Percentiles rank a stretch among this genome's conserved stretches.
Evolutionary conservation across 2,113 vertebrate species (phyloP).

Genomic region (Jaculus jaculus): DNA sequence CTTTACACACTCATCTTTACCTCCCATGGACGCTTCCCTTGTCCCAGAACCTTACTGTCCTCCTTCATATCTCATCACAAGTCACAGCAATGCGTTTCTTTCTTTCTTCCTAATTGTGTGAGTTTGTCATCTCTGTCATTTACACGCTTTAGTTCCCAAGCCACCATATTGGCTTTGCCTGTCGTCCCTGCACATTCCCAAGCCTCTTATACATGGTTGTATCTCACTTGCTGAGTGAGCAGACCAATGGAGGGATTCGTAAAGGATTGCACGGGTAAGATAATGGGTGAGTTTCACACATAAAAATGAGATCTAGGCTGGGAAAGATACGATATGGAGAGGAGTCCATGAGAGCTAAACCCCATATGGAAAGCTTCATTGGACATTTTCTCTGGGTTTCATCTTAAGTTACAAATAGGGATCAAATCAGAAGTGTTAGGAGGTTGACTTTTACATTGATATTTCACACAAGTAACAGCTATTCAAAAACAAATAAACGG

Average conservation of each 20-base stretch:
- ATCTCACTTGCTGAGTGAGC: neutral
- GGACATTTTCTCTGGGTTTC: neutral
- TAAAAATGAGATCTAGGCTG: neutral
- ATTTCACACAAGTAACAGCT: neutral
- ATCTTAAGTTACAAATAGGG: neutral
- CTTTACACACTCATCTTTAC: no score
- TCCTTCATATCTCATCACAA: neutral
- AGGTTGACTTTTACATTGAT: neutral
- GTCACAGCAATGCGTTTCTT: neutral
- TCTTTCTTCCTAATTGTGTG: conserved; percentile 15
- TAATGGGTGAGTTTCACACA: neutral
- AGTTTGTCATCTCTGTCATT: neutral
- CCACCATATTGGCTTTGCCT: neutral
- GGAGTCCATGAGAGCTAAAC: neutral
- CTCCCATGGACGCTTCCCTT: no score
- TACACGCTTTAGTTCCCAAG: conserved; percentile 7
- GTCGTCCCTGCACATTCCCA: neutral
- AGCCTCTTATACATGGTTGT: neutral
- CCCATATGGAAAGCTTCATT: neutral
- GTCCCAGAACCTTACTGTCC: neutral
- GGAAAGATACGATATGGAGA: neutral
- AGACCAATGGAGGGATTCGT: neutral
- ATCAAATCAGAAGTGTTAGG: neutral
- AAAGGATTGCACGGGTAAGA: neutral
- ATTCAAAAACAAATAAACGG: conserved; percentile 23